These are phyloP conservation scores for Solen grandis DNA, from an alignment of 1,140 invertebrate species.

Conservation along the genomic window DNA sequence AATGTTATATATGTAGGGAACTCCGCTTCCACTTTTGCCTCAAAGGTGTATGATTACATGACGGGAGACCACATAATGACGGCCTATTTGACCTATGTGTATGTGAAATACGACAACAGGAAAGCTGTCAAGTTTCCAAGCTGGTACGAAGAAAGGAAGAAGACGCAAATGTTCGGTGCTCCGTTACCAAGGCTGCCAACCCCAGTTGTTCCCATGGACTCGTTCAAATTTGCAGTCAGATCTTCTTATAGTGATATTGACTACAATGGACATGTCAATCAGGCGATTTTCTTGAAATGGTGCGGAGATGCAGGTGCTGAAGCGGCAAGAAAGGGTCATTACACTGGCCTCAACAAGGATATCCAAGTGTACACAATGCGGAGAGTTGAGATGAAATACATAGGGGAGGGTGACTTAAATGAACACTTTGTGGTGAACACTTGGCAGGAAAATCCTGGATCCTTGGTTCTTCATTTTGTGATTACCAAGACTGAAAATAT, in stretches of 20 bases:
- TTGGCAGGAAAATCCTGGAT: conserved; percentile 16
- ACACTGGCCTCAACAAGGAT: conserved; percentile 28
- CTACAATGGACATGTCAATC: conserved; percentile 49
- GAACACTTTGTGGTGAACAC: conserved; percentile 28
- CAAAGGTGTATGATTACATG: neutral
- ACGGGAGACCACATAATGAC: conserved; percentile 7
- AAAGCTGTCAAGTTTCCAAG: conserved; percentile 26
- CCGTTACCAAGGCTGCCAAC: no score
- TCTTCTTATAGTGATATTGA: conserved; percentile 43
- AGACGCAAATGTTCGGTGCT: no score
- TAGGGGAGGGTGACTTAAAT: conserved; percentile 35
- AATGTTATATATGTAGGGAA: conserved; percentile 24
- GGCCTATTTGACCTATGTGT: conserved; percentile 31
- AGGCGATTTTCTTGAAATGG: conserved; percentile 48
- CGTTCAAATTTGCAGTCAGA: conserved; percentile 6
- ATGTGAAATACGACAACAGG: conserved; percentile 35
- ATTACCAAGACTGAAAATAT: conserved; percentile 19
- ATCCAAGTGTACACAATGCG: conserved; percentile 29
- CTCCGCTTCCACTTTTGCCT: conserved; percentile 31
- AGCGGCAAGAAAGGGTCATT: conserved; percentile 35
- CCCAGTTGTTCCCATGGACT: conserved; percentile 34
- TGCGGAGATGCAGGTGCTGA: conserved; percentile 43
- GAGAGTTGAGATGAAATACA: conserved; percentile 21
- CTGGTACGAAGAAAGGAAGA: conserved; percentile 26
- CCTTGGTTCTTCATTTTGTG: conserved; percentile 21